phyloP scores from a whole-genome alignment of 2,113 vertebrate species.

The Chaenogobius annularis region DNA sequence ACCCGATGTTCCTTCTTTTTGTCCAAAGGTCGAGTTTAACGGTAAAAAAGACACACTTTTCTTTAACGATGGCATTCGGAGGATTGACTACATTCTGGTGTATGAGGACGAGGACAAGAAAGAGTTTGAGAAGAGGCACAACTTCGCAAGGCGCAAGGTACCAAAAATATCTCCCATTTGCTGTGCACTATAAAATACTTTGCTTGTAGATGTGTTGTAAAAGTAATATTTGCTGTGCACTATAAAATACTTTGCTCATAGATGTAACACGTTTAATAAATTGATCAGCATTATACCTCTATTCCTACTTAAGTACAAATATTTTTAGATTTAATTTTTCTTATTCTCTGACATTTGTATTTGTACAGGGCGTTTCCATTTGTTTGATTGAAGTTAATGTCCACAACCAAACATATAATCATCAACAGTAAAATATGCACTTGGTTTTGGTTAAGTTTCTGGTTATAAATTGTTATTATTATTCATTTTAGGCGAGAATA shows the following conservation, averaged over 20 bases:
- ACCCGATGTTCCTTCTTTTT: conserved; percentile 23
- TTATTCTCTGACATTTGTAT: conserved; percentile 4
- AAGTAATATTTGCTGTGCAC: not conserved
- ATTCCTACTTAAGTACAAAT: not conserved
- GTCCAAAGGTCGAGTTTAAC: conserved; percentile 84
- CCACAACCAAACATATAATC: not conserved
- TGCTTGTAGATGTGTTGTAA: not conserved
- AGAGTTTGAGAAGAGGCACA: conserved; percentile 78
- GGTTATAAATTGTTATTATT: not conserved
- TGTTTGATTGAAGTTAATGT: not conserved
- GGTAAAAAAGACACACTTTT: conserved; percentile 84
- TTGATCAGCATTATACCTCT: not conserved
- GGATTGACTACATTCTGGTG: conserved; percentile 90
- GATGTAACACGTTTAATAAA: not conserved
- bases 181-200: too few species aligned
- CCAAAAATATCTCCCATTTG: not conserved
- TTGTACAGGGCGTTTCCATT: conserved; percentile 58
- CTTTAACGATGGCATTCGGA: conserved; percentile 87
- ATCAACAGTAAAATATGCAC: not conserved
- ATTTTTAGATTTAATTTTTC: too few species aligned
- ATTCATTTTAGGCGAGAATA: not conserved
- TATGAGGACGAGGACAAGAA: conserved; percentile 91
- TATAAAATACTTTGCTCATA: not conserved
- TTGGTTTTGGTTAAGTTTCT: not conserved
- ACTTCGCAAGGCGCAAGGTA: conserved; percentile 79